These are phyloP conservation scores for Neoseiulus cucumeris DNA, from an alignment of 1,140 invertebrate species.

Conservation along the genomic window DNA sequence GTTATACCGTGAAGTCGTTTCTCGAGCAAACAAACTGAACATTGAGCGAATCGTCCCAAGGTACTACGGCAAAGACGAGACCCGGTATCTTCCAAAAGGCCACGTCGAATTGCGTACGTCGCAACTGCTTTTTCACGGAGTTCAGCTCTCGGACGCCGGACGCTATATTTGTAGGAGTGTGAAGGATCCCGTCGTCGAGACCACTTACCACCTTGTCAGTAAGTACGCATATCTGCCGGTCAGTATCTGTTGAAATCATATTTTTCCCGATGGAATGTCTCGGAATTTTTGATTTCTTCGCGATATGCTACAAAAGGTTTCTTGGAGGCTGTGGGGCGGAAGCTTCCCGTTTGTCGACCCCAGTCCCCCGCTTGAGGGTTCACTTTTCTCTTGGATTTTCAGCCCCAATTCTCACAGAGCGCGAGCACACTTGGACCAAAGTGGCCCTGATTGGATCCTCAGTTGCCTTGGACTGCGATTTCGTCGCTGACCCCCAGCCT, in stretches of 20 bases:
- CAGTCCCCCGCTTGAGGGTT: not conserved
- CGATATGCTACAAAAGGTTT: too few relatives aligned
- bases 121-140: not conserved
- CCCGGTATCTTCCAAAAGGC: not conserved
- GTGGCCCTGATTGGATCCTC: not conserved
- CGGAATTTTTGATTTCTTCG: too few relatives aligned
- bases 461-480: not conserved
- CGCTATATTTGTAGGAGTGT: not conserved
- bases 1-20: too few relatives aligned
- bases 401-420: not conserved
- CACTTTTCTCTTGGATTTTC: not conserved
- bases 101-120: not conserved
- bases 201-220: not conserved
- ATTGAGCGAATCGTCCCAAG: not conserved
- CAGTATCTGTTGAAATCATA: too few relatives aligned
- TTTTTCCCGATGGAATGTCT: too few relatives aligned
- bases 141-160: not conserved
- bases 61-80: constrained; percentile 2
- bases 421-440: not conserved
- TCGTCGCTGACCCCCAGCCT: not conserved
- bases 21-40: too few relatives aligned
- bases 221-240: not conserved
- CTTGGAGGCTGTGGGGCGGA: too few relatives aligned
- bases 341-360: not conserved
- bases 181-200: not conserved